Base-by-base conservation (phyloP, 2,888 invertebrate species). In the Cerastis leucographa region DNA sequence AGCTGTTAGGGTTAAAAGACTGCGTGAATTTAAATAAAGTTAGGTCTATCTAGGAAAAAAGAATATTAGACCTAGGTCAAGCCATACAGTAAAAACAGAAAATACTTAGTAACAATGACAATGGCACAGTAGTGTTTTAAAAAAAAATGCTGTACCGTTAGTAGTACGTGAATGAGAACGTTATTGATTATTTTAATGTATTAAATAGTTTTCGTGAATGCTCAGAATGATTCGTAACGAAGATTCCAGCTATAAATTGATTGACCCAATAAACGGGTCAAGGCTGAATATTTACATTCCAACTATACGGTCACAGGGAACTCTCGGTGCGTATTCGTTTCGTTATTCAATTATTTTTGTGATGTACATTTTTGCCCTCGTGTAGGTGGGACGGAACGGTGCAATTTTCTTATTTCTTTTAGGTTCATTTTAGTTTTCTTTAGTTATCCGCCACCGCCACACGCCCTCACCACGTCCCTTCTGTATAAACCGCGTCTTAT, bases 381-480 rank as follows among this genome's bases (percentile, higher is more conserved):
- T 25, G 35, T 49, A 42, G 19, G 22, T 64, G 35, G 17, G 9
- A 17, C 19, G 29, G 4, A 29, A 65, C 40, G 14, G 42, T 59
- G 42, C 25, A 72, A 62, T 64, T 66, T 80, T 68, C 64, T 51
- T 73, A 70, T 62, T 73, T 68, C 17, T 29, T 66, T 35, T 40
- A 51, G 29, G 14, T n/a, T n/a, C n/a, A n/a, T n/a, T n/a, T n/a
- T n/a, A n/a, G n/a, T n/a, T n/a, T n/a, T n/a, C n/a, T n/a, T n/a
- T n/a, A n/a, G n/a, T n/a, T n/a, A n/a, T n/a, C n/a, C n/a, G n/a
- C n/a, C n/a, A n/a, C n/a, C n/a, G n/a, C n/a, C n/a, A n/a, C n/a
- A n/a, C n/a, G n/a, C n/a, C n/a, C n/a, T n/a, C n/a, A n/a, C n/a
- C n/a, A n/a, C n/a, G n/a, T n/a, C n/a, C n/a, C n/a, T n/a, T n/a